Percentiles rank a stretch among this genome's conserved stretches.
These are phyloP conservation scores for Coelogynopora nodosa DNA, from an alignment of 2,888 invertebrate genomes.

Conservation along the genomic window DNA sequence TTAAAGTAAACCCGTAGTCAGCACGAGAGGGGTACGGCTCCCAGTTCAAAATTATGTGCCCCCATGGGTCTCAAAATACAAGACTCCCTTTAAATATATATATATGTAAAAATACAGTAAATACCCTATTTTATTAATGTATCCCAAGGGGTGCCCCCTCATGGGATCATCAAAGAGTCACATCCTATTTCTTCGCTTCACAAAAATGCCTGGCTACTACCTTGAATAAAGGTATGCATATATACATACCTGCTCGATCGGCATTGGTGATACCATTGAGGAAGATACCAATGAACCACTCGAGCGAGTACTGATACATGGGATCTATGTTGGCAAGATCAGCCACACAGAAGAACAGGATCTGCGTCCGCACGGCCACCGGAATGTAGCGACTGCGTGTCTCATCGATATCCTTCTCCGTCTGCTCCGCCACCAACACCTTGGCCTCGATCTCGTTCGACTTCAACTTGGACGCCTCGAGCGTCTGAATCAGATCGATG, in stretches of 20 bases:
- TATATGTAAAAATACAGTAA: too few species aligned
- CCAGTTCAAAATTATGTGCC: too few species aligned
- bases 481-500: slow-evolving; percentile 63
- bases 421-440: slow-evolving; percentile 61
- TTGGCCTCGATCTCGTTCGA: slow-evolving; percentile 63
- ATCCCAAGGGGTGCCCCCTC: too few species aligned
- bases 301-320: slow-evolving; percentile 64
- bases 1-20: too few species aligned
- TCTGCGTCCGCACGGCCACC: slow-evolving; percentile 62
- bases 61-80: too few species aligned
- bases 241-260: slow-evolving; percentile 61
- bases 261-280: slow-evolving; percentile 62
- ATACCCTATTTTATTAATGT: too few species aligned
- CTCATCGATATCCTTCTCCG: slow-evolving; percentile 62
- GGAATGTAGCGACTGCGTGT: slow-evolving; percentile 62
- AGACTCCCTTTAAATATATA: too few species aligned
- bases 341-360: slow-evolving; percentile 63
- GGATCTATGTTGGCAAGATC: slow-evolving; percentile 64
- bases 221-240: too few species aligned
- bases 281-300: slow-evolving; percentile 64
- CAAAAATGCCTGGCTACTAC: too few species aligned
- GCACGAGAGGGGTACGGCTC: too few species aligned
- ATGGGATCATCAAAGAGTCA: too few species aligned
- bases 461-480: slow-evolving; percentile 63
- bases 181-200: too few species aligned